A percentile compares a stretch with the other conserved stretches of the same genome.
These are phyloP conservation scores for Cheilosia grossa DNA, from an alignment of 2,888 invertebrate genomes.

Conservation along the genomic window DNA sequence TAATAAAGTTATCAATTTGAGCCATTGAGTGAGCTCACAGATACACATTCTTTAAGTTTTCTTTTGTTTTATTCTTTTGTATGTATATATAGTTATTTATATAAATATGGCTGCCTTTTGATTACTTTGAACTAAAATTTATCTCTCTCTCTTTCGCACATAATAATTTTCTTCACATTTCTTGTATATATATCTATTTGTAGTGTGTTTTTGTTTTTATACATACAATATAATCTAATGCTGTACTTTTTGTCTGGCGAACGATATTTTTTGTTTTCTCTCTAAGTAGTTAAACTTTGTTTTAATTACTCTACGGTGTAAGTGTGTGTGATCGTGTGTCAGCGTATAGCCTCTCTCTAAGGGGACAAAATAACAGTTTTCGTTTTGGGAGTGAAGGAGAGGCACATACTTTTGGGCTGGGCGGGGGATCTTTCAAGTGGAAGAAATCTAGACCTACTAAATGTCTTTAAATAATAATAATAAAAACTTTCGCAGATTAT, in stretches of 20 bases:
- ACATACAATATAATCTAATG: constrained; percentile 68
- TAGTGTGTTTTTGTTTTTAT: constrained; percentile 35
- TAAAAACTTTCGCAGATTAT: constrained; percentile 67
- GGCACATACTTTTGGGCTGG: constrained; percentile 50
- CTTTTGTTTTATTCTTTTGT: constrained; percentile 35
- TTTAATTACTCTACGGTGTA: constrained; percentile 71
- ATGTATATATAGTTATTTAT: constrained; percentile 67
- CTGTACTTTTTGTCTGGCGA: constrained; percentile 68
- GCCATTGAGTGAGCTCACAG: constrained; percentile 69
- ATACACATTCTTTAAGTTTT: constrained; percentile 42
- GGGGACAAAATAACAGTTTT: constrained; percentile 18
- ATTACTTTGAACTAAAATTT: constrained; percentile 75
- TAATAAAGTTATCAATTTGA: constrained; percentile 61
- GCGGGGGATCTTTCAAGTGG: constrained; percentile 53
- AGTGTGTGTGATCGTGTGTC: constrained; percentile 9
- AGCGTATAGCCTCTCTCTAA: constrained; percentile 50
- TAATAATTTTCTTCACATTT: constrained; percentile 53
- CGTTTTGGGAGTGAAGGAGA: constrained; percentile 43
- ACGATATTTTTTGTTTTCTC: constrained; percentile 42
- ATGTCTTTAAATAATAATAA: constrained; percentile 72
- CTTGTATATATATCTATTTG: constrained; percentile 67
- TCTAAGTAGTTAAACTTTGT: constrained; percentile 64
- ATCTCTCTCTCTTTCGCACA: constrained; percentile 42
- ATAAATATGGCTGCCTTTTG: constrained; percentile 75
- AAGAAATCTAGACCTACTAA: constrained; percentile 74